A percentile compares a stretch with the other conserved stretches of the same genome.
These are phyloP conservation scores for Oreochromis tanganicae DNA, from an alignment of 2,113 vertebrate species.

Conservation along the genomic window DNA sequence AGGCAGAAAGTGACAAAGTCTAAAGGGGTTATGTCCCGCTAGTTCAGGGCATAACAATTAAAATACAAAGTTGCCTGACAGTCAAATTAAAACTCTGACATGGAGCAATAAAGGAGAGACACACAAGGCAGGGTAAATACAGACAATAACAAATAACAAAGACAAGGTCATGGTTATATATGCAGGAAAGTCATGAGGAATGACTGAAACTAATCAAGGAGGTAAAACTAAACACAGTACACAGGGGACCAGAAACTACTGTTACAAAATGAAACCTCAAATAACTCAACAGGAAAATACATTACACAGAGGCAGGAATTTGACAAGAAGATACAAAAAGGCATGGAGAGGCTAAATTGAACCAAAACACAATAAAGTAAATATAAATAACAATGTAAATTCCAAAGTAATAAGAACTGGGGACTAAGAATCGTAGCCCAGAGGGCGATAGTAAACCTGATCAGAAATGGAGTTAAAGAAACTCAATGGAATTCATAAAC, in stretches of 20 bases:
- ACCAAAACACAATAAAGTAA: neutral
- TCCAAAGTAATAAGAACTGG: neutral
- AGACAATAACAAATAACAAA: neutral
- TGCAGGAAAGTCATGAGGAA: neutral
- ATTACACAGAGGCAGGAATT: neutral
- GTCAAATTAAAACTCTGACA: neutral
- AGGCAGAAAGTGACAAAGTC: neutral
- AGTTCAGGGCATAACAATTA: fast-evolving
- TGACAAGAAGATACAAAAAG: neutral
- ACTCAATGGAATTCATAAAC: fast-evolving
- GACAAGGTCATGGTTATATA: neutral
- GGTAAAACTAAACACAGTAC: neutral
- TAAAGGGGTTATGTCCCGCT: neutral
- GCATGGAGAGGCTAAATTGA: neutral
- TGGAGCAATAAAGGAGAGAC: neutral
- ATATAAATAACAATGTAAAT: neutral
- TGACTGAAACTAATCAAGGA: fast-evolving
- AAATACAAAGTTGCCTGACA: neutral
- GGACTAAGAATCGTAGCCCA: neutral
- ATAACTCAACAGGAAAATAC: neutral
- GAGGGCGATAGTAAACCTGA: neutral
- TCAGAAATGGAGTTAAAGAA: neutral
- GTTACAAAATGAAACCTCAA: neutral
- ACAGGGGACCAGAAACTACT: neutral
- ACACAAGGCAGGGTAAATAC: neutral